Percentiles rank a stretch among this genome's conserved stretches.
phyloP scores from a whole-genome alignment of 2,113 vertebrate species.

The Solea solea region DNA sequence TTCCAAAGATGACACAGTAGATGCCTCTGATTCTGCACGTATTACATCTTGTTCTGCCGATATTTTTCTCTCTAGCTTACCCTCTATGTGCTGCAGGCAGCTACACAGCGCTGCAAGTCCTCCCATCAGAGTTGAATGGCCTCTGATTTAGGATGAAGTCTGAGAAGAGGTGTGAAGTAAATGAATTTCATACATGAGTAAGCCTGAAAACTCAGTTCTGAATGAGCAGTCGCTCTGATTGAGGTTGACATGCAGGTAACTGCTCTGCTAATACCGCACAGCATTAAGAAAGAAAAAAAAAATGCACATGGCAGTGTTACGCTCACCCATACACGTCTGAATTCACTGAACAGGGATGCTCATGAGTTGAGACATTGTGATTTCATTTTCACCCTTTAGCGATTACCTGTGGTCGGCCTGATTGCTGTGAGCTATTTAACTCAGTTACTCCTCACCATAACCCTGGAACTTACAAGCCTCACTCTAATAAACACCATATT shows the following conservation, averaged over 20 bases:
- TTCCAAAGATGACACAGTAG: slow-evolving; percentile 23
- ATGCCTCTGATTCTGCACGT: slow-evolving; percentile 29
- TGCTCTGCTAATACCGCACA: slow-evolving; percentile 56
- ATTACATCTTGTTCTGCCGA: slow-evolving; percentile 24
- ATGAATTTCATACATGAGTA: slow-evolving; percentile 78
- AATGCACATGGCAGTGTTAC: not conserved
- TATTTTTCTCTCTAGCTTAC: slow-evolving; percentile 19
- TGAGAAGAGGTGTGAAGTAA: slow-evolving; percentile 70
- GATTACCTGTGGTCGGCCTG: slow-evolving; percentile 28
- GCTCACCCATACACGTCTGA: slow-evolving; percentile 38
- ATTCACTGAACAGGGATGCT: slow-evolving; percentile 31
- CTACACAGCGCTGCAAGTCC: slow-evolving; percentile 33
- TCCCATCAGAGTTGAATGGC: slow-evolving; percentile 68
- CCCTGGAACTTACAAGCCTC: slow-evolving; percentile 41
- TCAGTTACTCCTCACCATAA: slow-evolving; percentile 34
- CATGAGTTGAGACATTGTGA: slow-evolving; percentile 17
- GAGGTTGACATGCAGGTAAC: slow-evolving; percentile 65
- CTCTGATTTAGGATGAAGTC: slow-evolving; percentile 74
- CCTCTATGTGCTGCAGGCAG: slow-evolving; percentile 41
- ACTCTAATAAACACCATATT: slow-evolving; percentile 63
- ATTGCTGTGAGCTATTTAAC: slow-evolving; percentile 36
- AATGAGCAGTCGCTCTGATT: slow-evolving; percentile 69
- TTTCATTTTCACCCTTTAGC: not conserved
- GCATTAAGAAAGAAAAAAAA: slow-evolving; percentile 21
- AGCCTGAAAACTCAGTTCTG: slow-evolving; percentile 69